phyloP scores from a whole-genome alignment of 1,140 invertebrate genomes.

The Drosophila nannoptera region DNA sequence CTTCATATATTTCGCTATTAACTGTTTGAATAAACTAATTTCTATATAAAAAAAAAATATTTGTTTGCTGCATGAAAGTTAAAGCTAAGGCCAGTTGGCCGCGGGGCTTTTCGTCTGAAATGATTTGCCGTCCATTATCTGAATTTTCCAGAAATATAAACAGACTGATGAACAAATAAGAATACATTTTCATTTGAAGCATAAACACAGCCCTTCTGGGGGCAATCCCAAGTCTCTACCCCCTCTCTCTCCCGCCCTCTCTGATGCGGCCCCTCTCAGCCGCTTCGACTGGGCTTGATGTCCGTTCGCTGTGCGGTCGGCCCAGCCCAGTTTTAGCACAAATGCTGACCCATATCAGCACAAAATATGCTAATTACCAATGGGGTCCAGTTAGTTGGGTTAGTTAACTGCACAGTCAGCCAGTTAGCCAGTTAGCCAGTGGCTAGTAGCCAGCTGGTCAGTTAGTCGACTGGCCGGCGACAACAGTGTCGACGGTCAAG shows the following conservation, averaged over 20 bases:
- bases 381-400: constrained; percentile 31
- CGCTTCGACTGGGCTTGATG: background rate
- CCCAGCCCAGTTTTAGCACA: constrained; percentile 63
- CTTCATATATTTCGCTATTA: no score
- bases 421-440: constrained; percentile 17
- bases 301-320: constrained; percentile 13
- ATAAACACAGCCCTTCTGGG: no score
- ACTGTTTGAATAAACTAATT: no score
- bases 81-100: no score
- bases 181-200: background rate
- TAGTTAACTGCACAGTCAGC: constrained; percentile 16
- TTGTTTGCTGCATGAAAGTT: no score
- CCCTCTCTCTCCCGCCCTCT: background rate
- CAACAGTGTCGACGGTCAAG: constrained; percentile 62
- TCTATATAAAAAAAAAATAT: no score
- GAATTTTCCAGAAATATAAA: no score
- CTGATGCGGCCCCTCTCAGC: background rate
- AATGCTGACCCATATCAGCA: constrained; percentile 72
- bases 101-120: no score
- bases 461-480: constrained; percentile 19
- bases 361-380: constrained; percentile 73
- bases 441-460: constrained; percentile 22
- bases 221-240: background rate
- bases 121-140: no score
- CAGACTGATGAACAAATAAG: no score